These are phyloP conservation scores for Ranitomeya imitator DNA, from an alignment of 2,113 vertebrate genomes.

Conservation along the genomic window DNA sequence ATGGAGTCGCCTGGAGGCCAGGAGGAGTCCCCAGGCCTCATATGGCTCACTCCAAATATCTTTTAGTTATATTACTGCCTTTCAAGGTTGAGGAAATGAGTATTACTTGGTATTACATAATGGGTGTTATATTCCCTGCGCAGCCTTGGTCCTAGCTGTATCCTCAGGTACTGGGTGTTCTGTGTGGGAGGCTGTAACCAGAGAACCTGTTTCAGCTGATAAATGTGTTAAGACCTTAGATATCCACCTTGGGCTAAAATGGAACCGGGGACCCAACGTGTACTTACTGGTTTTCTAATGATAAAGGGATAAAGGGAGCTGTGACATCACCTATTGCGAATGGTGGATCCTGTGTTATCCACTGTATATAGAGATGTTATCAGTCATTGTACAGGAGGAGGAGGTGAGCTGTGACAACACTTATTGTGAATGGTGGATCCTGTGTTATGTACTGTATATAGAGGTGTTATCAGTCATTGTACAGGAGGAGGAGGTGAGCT, in stretches of 20 bases:
- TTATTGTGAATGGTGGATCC: no score
- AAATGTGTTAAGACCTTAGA: constrained; percentile 7
- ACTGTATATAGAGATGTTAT: no score
- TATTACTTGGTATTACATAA: neutral
- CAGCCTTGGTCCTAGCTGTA: constrained; percentile 20
- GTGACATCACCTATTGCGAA: no score
- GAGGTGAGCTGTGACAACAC: no score
- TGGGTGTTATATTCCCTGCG: neutral
- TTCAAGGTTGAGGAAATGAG: neutral
- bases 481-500: no score
- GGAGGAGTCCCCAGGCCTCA: neutral
- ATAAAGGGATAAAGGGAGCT: no score
- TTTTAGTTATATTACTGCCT: neutral
- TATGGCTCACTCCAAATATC: neutral
- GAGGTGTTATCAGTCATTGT: no score
- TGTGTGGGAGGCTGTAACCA: constrained; percentile 32
- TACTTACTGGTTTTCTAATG: neutral
- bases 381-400: no score
- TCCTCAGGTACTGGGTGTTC: neutral
- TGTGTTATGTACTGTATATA: no score
- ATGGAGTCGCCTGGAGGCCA: neutral
- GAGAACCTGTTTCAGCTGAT: neutral
- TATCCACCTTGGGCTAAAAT: constrained; percentile 10
- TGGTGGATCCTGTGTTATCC: no score
- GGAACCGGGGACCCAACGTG: neutral